Evolutionary conservation across 2,113 vertebrate species (phyloP), one percentile per base, ranked within the genome.

Genomic region (Channa maculata): DNA sequence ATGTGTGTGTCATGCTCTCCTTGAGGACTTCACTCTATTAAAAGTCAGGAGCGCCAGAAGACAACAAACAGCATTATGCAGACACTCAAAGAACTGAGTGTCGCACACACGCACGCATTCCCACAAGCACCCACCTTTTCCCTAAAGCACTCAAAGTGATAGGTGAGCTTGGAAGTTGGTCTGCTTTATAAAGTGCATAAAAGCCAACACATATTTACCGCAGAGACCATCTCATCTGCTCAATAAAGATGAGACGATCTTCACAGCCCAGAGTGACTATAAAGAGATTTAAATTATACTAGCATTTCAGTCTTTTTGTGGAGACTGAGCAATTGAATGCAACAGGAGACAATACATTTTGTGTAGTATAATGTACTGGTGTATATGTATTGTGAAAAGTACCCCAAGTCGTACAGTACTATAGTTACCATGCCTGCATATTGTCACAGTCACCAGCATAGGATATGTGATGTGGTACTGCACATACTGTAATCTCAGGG

Each of bases 151-250:
- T 64, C 55, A 75, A 59, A 86, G 72, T 70, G 60, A 80, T 66
- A 65, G 63, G 65, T 71, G 53, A 71, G 75, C 44, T 72, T 83
- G 46, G 51, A 75, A 73, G 79, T 73, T 64, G 34, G 49, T 73
- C 58, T 46, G 45, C 54, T 82, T 81, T 54, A 77, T 76, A 68
- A 83, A 78, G 71, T 67, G 62, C 75, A 77, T 63, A 59, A 77
- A 75, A 79, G 37, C 41, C 75, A 77, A 75, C 61, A 69, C 49
- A 75, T 58, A 73, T 80, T 88, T 83, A 57, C 80, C 52, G 2
- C 68, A 68, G 83, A 86, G 80, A 82, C 75, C 72, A 60, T 83
- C 78, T 82, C 34, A 72, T 61, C 60, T 60, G 51, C 81, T 87
- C 68, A 65, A 49, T 72, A 81, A 79, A 86, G 79, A 86, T 68